Conservation (phyloP, 2,797 vertebrate species). For the Vultur gryphus region DNA sequence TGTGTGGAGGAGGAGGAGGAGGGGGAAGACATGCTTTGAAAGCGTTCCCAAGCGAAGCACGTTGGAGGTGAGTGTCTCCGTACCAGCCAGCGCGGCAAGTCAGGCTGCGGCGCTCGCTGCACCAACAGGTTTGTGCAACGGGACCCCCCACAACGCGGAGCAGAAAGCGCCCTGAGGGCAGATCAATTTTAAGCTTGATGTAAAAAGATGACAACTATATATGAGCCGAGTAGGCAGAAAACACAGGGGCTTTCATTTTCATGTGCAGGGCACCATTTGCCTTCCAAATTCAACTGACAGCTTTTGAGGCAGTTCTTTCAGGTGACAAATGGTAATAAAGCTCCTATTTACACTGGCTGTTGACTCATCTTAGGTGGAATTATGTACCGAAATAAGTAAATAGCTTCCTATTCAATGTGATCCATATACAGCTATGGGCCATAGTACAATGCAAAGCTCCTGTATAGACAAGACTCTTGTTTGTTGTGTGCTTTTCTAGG, state of each 20-base stretch:
- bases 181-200: neutral
- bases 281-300: slow-evolving; percentile 54
- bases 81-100: accelerated
- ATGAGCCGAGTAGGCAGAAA: neutral
- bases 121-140: neutral
- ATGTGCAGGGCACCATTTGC: slow-evolving; percentile 29
- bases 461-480: slow-evolving; percentile 53
- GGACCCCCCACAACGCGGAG: neutral
- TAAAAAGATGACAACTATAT: slow-evolving; percentile 19
- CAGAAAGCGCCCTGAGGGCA: neutral
- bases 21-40: neutral
- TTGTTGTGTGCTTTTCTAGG: slow-evolving; percentile 70
- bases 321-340: slow-evolving; percentile 67
- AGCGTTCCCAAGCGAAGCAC: neutral
- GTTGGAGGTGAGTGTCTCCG: accelerated
- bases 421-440: slow-evolving; percentile 40
- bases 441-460: slow-evolving; percentile 57
- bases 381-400: slow-evolving; percentile 77
- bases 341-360: slow-evolving; percentile 70
- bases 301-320: slow-evolving; percentile 62
- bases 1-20: neutral
- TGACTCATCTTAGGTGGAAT: slow-evolving; percentile 79
- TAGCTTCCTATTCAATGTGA: slow-evolving; percentile 59
- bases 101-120: accelerated
- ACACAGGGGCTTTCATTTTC: slow-evolving; percentile 34